phyloP scores from a whole-genome alignment of 2,113 vertebrate species.

The Rhea pennata region DNA sequence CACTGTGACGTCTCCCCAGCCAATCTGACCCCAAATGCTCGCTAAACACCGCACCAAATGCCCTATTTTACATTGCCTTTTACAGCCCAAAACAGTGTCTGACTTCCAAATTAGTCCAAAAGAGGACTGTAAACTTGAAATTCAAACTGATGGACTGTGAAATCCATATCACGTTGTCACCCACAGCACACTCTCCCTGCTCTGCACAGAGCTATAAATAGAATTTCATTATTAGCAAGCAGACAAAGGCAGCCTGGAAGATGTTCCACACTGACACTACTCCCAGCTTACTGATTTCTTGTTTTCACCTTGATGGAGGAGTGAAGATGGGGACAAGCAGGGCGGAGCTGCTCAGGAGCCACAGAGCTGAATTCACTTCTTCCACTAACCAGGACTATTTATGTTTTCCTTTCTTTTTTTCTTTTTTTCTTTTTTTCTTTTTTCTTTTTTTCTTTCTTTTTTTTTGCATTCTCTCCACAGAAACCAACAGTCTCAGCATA shows the following conservation, averaged over 20 bases:
- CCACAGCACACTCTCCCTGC: slow-evolving; percentile 55
- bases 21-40: slow-evolving; percentile 47
- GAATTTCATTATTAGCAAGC: slow-evolving; percentile 65
- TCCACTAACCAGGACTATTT: background rate
- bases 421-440: background rate
- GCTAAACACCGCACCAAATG: background rate
- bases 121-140: slow-evolving; percentile 35
- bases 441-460: too few relatives aligned
- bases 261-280: slow-evolving; percentile 32
- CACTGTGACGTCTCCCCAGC: background rate
- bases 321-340: slow-evolving; percentile 23
- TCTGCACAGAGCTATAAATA: slow-evolving; percentile 66
- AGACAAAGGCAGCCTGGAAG: slow-evolving; percentile 68
- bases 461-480: background rate
- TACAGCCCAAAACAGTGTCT: slow-evolving; percentile 40
- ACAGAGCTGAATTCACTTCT: background rate
- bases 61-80: slow-evolving; percentile 46
- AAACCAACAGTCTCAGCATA: background rate
- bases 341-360: background rate
- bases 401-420: background rate
- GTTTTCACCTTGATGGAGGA: slow-evolving; percentile 60
- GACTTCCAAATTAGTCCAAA: slow-evolving; percentile 33
- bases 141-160: slow-evolving; percentile 64
- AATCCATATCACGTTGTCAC: slow-evolving; percentile 65
- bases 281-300: slow-evolving; percentile 52